These are phyloP conservation scores for Leucoma salicis DNA, from an alignment of 2,888 invertebrate genomes.

Conservation along the genomic window DNA sequence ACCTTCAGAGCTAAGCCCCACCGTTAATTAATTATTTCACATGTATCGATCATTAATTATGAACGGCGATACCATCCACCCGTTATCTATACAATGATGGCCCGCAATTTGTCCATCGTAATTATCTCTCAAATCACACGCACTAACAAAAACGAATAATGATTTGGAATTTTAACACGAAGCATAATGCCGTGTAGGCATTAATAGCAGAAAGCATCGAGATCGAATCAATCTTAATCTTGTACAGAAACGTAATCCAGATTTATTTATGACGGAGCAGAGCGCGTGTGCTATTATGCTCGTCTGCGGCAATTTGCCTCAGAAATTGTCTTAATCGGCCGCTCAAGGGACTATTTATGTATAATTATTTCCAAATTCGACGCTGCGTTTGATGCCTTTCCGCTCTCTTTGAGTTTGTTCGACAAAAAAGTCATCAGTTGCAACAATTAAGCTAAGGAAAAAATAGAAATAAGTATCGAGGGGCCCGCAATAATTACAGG, in stretches of 20 bases:
- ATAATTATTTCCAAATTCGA: conserved; percentile 83
- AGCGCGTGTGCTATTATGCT: conserved; percentile 81
- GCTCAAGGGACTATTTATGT: conserved; percentile 83
- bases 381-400: conserved; percentile 82
- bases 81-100: conserved; percentile 76
- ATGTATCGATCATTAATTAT: conserved; percentile 82
- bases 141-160: conserved; percentile 68
- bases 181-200: conserved; percentile 69
- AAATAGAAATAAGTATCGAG: conserved; percentile 82
- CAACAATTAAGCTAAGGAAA: conserved; percentile 78
- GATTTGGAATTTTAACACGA: conserved; percentile 76
- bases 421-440: conserved; percentile 83
- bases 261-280: conserved; percentile 79
- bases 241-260: conserved; percentile 81
- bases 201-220: conserved; percentile 78
- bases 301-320: conserved; percentile 82
- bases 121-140: conserved; percentile 74
- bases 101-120: conserved; percentile 77
- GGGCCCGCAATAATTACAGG: conserved; percentile 82
- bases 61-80: conserved; percentile 60
- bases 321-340: conserved; percentile 83
- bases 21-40: conserved; percentile 81
- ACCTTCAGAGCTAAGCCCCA: conserved; percentile 58
- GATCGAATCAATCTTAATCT: conserved; percentile 82
- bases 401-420: conserved; percentile 81